Evolutionary conservation across 1,140 invertebrate genomes (phyloP).

Genomic region (Anadara kagoshimensis): DNA sequence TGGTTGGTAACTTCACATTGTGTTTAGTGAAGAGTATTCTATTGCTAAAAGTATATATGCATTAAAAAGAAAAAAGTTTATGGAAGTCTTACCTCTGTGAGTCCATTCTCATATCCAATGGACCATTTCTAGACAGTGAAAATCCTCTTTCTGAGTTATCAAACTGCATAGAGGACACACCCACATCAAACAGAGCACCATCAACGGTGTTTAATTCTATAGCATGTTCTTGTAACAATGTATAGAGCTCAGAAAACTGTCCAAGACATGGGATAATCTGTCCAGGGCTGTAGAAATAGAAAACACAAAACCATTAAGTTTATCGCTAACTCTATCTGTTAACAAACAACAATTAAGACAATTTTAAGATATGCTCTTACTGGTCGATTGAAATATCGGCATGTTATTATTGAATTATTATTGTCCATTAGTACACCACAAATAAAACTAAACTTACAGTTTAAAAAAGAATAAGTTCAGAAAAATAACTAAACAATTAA

Average conservation of each 20-base stretch:
- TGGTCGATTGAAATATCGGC: too few relatives aligned
- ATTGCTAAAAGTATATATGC: too few relatives aligned
- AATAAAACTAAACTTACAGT: too few relatives aligned
- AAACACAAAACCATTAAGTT: not conserved
- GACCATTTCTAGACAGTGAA: conserved; percentile 86
- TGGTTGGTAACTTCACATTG: too few relatives aligned
- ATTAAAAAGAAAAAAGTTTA: too few relatives aligned
- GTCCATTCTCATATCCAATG: conserved; percentile 98
- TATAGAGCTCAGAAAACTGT: conserved; percentile 89
- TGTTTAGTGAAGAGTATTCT: too few relatives aligned
- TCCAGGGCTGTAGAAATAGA: conserved; percentile 40
- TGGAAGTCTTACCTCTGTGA: conserved; percentile 76
- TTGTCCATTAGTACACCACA: too few relatives aligned
- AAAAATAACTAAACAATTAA: too few relatives aligned
- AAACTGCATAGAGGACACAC: conserved; percentile 97
- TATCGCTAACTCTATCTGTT: not conserved
- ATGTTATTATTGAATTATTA: too few relatives aligned
- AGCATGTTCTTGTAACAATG: conserved; percentile 78
- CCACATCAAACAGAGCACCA: conserved; percentile 93
- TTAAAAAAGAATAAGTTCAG: too few relatives aligned
- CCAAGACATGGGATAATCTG: conserved; percentile 86
- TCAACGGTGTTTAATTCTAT: conserved; percentile 83
- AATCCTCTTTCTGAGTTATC: conserved; percentile 89
- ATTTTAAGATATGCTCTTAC: not conserved
- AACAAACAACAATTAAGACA: not conserved